Conservation (phyloP, 2,113 vertebrate genomes). For the Marmota flaviventris region DNA sequence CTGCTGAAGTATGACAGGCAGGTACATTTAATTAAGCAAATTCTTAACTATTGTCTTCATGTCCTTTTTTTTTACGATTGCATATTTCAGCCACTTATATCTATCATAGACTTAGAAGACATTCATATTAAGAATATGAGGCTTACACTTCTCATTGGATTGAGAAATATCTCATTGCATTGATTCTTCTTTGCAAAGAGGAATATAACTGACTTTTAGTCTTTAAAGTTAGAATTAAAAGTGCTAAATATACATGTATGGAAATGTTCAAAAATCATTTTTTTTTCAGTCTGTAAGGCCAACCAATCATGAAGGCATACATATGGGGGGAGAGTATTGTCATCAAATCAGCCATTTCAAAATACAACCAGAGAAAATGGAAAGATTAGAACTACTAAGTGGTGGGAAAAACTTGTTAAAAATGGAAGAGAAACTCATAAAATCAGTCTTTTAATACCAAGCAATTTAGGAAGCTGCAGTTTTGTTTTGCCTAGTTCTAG, state of each 20-base stretch:
- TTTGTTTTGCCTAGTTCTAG: background rate
- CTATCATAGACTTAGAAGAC: background rate
- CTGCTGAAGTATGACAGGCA: background rate
- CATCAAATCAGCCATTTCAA: constrained; percentile 4
- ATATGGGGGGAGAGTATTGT: background rate
- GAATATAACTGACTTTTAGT: background rate
- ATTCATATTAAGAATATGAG: constrained; percentile 26
- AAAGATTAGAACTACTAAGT: background rate
- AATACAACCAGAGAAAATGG: background rate
- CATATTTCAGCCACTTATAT: background rate
- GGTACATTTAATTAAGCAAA: constrained; percentile 31
- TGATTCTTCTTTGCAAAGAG: background rate
- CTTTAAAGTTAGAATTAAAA: constrained; percentile 23
- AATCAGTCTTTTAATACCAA: background rate
- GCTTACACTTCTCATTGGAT: background rate
- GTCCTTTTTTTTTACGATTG: background rate
- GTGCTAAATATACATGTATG: background rate
- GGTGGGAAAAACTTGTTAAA: background rate
- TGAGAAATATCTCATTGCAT: background rate
- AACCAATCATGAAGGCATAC: background rate
- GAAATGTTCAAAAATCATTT: constrained; percentile 10
- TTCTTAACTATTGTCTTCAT: constrained; percentile 17
- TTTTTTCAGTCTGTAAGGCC: background rate
- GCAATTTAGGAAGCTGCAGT: background rate
- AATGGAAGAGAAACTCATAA: background rate